A percentile compares a stretch with the other conserved stretches of the same genome.
phyloP scores from a whole-genome alignment of 1,140 invertebrate species.

The Achatina immaculata region DNA sequence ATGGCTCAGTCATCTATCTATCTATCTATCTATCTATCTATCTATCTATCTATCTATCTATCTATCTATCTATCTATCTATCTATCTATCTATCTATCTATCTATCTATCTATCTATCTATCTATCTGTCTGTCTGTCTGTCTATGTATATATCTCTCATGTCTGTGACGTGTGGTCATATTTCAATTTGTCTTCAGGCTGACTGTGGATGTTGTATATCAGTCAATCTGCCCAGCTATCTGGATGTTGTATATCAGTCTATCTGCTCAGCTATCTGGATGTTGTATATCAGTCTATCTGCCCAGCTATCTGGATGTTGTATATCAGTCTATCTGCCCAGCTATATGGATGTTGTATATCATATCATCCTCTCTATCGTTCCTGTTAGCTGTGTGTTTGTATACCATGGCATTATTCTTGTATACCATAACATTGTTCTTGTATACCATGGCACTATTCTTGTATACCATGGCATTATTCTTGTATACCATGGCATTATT shows the following conservation, averaged over 20 bases:
- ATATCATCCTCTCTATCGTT: background rate
- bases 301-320: too few species aligned
- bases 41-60: constrained; percentile 12
- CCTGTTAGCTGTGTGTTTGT: background rate
- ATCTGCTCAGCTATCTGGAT: too few species aligned
- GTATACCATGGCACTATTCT: too few species aligned
- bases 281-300: too few species aligned
- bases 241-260: too few species aligned
- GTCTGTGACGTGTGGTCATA: background rate
- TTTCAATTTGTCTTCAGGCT: background rate
- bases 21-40: background rate
- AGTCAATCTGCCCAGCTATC: too few species aligned
- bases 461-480: too few species aligned
- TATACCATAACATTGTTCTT: too few species aligned
- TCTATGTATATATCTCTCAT: background rate
- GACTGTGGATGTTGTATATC: background rate
- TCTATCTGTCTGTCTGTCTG: background rate
- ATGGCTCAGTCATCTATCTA: too few species aligned
- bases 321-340: background rate
- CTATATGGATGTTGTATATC: constrained; percentile 10
- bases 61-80: constrained; percentile 12
- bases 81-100: constrained; percentile 8
- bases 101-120: background rate
- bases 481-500: too few species aligned
- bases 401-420: too few species aligned